Evolutionary conservation across 2,113 vertebrate species (phyloP).

Genomic region (Mesitornis unicolor): DNA sequence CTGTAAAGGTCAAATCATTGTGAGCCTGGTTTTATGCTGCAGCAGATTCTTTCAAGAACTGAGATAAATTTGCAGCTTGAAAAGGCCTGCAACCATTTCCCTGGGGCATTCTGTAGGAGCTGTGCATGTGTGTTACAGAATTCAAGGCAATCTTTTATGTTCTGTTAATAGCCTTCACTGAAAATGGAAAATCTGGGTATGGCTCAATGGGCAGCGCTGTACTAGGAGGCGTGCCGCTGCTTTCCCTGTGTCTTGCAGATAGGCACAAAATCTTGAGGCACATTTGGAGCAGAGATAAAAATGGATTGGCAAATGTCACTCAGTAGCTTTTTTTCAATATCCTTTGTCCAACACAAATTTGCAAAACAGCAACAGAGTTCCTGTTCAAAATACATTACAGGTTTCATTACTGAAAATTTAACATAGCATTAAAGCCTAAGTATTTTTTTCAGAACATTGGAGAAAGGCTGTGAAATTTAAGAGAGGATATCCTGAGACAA

Average conservation of each 20-base stretch:
- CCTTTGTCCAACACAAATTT: not conserved
- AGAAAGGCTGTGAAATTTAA: not conserved
- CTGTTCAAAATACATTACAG: not conserved
- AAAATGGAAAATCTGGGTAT: not conserved
- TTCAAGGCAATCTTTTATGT: slow-evolving; percentile 34
- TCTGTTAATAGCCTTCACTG: slow-evolving; percentile 29
- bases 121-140: not conserved
- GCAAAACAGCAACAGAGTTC: not conserved
- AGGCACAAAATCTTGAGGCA: not conserved
- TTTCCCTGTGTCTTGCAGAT: not conserved
- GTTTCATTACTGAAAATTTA: not conserved
- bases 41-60: slow-evolving; percentile 16
- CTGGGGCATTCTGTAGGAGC: not conserved
- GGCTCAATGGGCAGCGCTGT: not conserved
- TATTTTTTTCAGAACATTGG: not conserved
- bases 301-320: not conserved
- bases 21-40: not conserved
- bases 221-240: not conserved
- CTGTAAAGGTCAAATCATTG: slow-evolving; percentile 20
- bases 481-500: not conserved
- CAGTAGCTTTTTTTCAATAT: not conserved
- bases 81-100: not conserved
- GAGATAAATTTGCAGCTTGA: slow-evolving; percentile 32
- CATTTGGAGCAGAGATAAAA: not conserved
- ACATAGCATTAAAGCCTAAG: not conserved